Base-by-base conservation (phyloP, 2,888 invertebrate species). In the Cerceris rybyensis region DNA sequence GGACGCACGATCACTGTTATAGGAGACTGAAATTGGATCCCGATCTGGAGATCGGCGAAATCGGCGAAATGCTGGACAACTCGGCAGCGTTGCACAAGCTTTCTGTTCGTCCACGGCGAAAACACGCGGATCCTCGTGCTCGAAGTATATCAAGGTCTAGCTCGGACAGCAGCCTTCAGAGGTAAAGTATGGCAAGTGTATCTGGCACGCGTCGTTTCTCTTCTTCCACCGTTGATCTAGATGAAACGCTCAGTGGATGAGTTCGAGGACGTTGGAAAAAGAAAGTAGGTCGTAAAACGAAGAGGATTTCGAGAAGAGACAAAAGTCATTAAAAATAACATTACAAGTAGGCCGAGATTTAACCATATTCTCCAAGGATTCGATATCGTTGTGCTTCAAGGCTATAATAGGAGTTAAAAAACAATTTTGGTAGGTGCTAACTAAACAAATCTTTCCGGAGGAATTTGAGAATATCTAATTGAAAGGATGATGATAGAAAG, bases 51-150 rank as follows among this genome's bases (percentile, higher is more conserved):
- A 91, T 94, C 85, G 93, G 93, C 16, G 90, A 93, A 71, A 93
- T 94, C 82, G 93, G 93, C 82, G 91, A 92, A 61, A 94, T 96
- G 60, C 93, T 97, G 92, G 96, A 96, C 93, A 94, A 94, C 83
- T 93, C 96, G 7, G 96, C 96, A 0, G 96, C 96, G 14, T 94
- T 94, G 88, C 96, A 97, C 93, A 96, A 96, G 93, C 92, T 96
- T 69, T 94, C 96, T 0, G 94, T 96, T 14, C 94, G 95, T 90
- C 96, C 96, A 7, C 95, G 94, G 92, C 95, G 95, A 90, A 96
- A 94, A 84, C 94, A 96, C 88, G 90, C 93, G 55, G 94, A 94
- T 89, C 93, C 94, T 42, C 93, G 94, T 89, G 88, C 91, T 66
- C 83, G 90, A 69, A 71, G 78, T 52, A 81, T 88, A 67, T 77